Evolutionary conservation across 1,140 invertebrate species (phyloP), one percentile per base, ranked within the genome.

Genomic region (Caligus rogercresseyi): DNA sequence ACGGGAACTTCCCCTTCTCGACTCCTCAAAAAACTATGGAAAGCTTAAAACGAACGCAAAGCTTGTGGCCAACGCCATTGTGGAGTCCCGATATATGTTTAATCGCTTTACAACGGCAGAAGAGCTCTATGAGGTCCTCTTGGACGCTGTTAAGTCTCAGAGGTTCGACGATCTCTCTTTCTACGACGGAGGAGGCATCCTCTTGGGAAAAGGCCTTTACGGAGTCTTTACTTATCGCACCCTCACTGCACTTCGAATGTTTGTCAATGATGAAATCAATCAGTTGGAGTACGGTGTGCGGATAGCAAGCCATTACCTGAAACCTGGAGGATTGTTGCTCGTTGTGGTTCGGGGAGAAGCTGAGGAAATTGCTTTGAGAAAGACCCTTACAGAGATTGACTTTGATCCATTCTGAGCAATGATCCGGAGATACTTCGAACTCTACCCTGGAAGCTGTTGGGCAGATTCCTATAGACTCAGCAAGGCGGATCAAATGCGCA

Each of bases 251-350:
- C 57, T 60, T 15, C 18, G 57, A 25, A 60, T 26, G 26, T 60
- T 60, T 25, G 21, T 60, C 57, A 60, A 60, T 16, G 57, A 60
- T 31, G 57, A 60, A 43, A 20, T 60, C 4, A 60, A 60, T 25
- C 24, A 60, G n/a, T 60, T 60, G 15, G 57, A 60, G 18, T 60
- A 60, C 21, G 57, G 20, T 2, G 11, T 60, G 1, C 1, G 57
- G 4, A 18, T 60, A n/a, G 57, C 57, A 18, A 31, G 18, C 4
- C 21, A 60, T n/a, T 60, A 60, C 16, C 16, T 60, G 24, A 60
- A 60, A 60, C 57, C 57, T 15, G 25, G 16, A 2, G 57, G 57
- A 2, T 15, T 60, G 18, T 21, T 60, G 14, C 18, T 43, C 16
- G 57, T 60, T 14, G 51, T 60, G 15, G 26, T 16, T 15, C 15